These are phyloP conservation scores for Drosophila sp. DNA, from an alignment of 1,140 invertebrate genomes.

Conservation along the genomic window DNA sequence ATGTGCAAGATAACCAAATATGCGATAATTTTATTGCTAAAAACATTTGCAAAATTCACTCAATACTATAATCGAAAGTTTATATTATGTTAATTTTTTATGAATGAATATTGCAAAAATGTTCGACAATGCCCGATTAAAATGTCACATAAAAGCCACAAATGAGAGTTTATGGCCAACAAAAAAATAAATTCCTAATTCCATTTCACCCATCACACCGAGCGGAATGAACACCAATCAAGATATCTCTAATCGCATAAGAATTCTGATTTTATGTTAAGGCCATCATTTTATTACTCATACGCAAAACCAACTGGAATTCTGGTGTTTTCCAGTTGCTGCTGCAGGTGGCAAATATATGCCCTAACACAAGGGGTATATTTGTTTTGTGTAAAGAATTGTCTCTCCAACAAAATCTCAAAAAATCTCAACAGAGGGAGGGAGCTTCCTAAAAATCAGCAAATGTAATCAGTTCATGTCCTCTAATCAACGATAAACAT, in stretches of 20 bases:
- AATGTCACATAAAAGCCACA: slow-evolving; percentile 51
- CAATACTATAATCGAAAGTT: slow-evolving; percentile 21
- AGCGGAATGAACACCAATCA: slow-evolving; percentile 27
- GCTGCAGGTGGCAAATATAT: slow-evolving; percentile 40
- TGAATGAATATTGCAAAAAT: slow-evolving; percentile 34
- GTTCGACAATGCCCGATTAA: slow-evolving; percentile 38
- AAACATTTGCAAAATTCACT: slow-evolving; percentile 12
- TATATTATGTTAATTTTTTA: slow-evolving; percentile 43
- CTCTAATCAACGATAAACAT: no score
- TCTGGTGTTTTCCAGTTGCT: slow-evolving; percentile 1
- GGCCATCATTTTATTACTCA: slow-evolving; percentile 56
- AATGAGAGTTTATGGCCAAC: slow-evolving; percentile 41
- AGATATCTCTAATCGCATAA: slow-evolving; percentile 40
- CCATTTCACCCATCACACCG: slow-evolving; percentile 39
- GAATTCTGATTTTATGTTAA: slow-evolving; percentile 58
- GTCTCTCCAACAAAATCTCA: no score
- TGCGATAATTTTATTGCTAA: neutral
- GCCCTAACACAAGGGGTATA: neutral
- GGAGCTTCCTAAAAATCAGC: no score
- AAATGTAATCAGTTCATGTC: no score
- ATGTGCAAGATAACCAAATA: slow-evolving; percentile 20
- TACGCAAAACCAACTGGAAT: slow-evolving; percentile 11
- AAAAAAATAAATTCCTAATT: slow-evolving; percentile 10
- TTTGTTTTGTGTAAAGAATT: neutral
- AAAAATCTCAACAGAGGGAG: no score